Base-by-base conservation (phyloP, 2,888 invertebrate species). In the Eristalis arbustorum region DNA sequence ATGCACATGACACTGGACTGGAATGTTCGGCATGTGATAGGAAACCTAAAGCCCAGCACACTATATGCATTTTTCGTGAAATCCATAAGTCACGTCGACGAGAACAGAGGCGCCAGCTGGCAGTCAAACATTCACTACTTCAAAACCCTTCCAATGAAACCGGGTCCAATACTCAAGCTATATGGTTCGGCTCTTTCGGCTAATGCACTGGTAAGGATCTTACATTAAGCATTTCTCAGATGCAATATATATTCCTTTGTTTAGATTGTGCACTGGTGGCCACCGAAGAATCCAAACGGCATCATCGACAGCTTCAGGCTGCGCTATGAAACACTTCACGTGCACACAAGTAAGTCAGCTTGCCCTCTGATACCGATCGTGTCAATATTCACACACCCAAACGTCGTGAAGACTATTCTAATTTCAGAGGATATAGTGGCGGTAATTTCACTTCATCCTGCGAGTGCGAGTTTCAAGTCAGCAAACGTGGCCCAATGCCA, bases 31-130 rank as follows among this genome's bases (percentile, higher is more conserved):
- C 94, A 95, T 89, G 93, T 95, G 11, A 91, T 98, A 42, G 93
- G 95, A 1, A 94, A 95, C 79, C 94, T 98, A n/a, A 96, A 96
- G 89, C 97, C 98, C 0, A 97, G 94, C 93, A 98, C 98, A 0
- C 96, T 96, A 89, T 99, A 99, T 93, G 99, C 98, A 0, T 96
- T 96, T 88, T 99, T 98, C 92, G 97, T 99, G 0, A 97, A 97
- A 93, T 98, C 99, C 0, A 96, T 97, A 90, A 98, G 97, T 2
- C 96, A 97, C 76, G 95, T 96, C 14, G 95, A 96, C 69, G 96
- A 96, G 91, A 94, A 94, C 25, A 75, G 89, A 67, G 89, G 89
- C 89, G 94, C 94, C 67, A 98, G 98, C 42, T 98, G 97, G 2
- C 96, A 97, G 92, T 98, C 98, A 90, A 93, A 95, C 11, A 96